phyloP scores from a whole-genome alignment of 2,797 vertebrate species.

The Muraenolepis orangiensis region DNA sequence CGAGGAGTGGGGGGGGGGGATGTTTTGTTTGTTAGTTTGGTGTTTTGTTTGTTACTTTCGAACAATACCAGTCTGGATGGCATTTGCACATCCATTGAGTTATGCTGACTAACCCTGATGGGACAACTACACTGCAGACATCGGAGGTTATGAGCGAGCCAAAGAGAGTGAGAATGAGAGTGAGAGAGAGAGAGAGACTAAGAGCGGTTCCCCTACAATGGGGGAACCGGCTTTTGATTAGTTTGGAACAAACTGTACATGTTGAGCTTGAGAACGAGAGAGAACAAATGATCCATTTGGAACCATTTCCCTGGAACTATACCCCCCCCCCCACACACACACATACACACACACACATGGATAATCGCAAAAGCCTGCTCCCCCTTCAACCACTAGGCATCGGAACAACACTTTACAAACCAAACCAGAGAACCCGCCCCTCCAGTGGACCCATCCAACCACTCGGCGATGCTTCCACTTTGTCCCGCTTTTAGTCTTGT shows the following conservation, averaged over 20 bases:
- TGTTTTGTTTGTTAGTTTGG: neutral
- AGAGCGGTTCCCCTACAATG: constrained; percentile 21
- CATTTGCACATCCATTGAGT: neutral
- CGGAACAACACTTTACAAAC: constrained; percentile 1
- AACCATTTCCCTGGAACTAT: constrained; percentile 13
- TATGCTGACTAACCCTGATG: constrained; percentile 20
- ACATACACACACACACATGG: neutral
- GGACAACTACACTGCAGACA: constrained; percentile 17
- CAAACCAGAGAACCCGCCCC: constrained; percentile 17
- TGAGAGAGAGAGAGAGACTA: neutral
- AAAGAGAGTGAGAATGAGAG: neutral
- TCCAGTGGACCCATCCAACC: constrained; percentile 27
- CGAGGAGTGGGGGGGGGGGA: neutral
- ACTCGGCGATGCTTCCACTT: constrained; percentile 25
- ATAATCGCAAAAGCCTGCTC: neutral
- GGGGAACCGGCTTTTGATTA: neutral
- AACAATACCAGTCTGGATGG: neutral
- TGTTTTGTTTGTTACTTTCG: neutral
- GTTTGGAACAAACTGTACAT: constrained; percentile 49
- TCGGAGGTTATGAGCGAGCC: constrained; percentile 11
- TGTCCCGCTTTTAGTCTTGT: constrained; percentile 28
- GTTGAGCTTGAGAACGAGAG: constrained; percentile 13
- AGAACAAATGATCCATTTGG: constrained; percentile 23
- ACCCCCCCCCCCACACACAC: neutral
- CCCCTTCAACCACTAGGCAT: constrained; percentile 50